Evolutionary conservation across 2,797 vertebrate genomes (phyloP), one percentile per base, ranked within the genome.

Genomic region (Saxicola maurus): DNA sequence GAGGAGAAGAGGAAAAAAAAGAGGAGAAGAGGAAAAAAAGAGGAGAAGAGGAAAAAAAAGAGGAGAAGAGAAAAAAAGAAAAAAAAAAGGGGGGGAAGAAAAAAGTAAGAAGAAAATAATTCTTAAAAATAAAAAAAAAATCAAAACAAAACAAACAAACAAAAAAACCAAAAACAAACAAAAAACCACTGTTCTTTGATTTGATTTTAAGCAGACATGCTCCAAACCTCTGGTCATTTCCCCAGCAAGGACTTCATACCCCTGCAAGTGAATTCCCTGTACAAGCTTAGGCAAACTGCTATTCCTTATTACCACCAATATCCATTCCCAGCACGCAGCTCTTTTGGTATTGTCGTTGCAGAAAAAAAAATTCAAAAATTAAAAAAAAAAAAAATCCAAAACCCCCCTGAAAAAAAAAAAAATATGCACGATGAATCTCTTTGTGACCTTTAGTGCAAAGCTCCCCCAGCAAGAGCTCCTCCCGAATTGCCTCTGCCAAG

Each of bases 371-470:
- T n/a, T n/a, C n/a, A 33, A 38, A 10, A 18, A 7, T n/a, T n/a
- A 5, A 12, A 16, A 40, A 25, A 3, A 3, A 1, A n/a, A 43
- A 6, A 2, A n/a, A 40, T 13, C 37, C 37, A 3, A 31, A 3
- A 3, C 10, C 37, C 35, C 35, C 35, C 35, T 12, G 12, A 13
- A 25, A 78, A 86, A 89, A 87, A 28, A 3, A 31, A 3, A 3
- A 89, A 42, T 43, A 30, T 42, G 60, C 75, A 80, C 13, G 5
- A 69, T 73, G 84, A 88, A 88, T 93, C 55, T 94, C 66, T 69
- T 67, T 61, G 76, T 75, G 94, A 93, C 91, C 45, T 94, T 92
- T 88, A 56, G 27, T 25, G 81, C 43, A 87, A 94, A 62, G 57
- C 59, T 91, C 60, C 89, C 81, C 48, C 30, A 31, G 49, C 67